phyloP scores from a whole-genome alignment of 2,888 invertebrate species.

The Zaprionus lineosus region DNA sequence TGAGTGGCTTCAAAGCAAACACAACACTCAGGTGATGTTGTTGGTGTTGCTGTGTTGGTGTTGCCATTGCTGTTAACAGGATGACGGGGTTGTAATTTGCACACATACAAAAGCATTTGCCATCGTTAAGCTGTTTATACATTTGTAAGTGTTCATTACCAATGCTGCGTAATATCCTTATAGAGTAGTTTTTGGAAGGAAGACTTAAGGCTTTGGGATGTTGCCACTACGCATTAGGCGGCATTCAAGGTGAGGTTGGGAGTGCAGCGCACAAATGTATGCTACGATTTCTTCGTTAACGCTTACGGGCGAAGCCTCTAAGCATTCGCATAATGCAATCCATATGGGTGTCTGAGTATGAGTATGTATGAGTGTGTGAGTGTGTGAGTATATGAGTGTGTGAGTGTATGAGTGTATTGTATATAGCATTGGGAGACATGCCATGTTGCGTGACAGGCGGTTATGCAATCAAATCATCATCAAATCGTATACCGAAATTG shows the following conservation, averaged over 20 bases:
- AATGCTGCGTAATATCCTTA: too few relatives aligned
- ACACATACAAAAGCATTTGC: too few relatives aligned
- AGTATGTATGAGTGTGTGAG: neutral
- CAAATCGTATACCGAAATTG: slow-evolving; percentile 71
- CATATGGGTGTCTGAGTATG: too few relatives aligned
- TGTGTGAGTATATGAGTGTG: slow-evolving; percentile 4
- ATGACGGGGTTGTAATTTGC: slow-evolving; percentile 57
- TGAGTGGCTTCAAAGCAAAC: neutral
- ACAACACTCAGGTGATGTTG: neutral
- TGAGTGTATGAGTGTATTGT: slow-evolving; percentile 4
- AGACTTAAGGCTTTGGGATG: too few relatives aligned
- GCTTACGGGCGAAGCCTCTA: too few relatives aligned
- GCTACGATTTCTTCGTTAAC: slow-evolving; percentile 22
- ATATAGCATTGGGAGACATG: too few relatives aligned
- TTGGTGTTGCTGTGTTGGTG: neutral
- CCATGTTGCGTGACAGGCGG: slow-evolving; percentile 22
- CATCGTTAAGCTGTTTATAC: slow-evolving; percentile 52
- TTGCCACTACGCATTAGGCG: slow-evolving; percentile 28
- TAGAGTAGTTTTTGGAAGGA: too few relatives aligned
- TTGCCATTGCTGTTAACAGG: slow-evolving; percentile 16
- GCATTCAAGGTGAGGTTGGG: too few relatives aligned
- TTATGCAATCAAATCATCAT: slow-evolving; percentile 69
- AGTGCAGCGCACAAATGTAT: slow-evolving; percentile 18
- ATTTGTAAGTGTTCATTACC: slow-evolving; percentile 68
- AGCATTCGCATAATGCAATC: too few relatives aligned